These are phyloP conservation scores for Heliconius aoede DNA, from an alignment of 2,888 invertebrate species.

Conservation along the genomic window DNA sequence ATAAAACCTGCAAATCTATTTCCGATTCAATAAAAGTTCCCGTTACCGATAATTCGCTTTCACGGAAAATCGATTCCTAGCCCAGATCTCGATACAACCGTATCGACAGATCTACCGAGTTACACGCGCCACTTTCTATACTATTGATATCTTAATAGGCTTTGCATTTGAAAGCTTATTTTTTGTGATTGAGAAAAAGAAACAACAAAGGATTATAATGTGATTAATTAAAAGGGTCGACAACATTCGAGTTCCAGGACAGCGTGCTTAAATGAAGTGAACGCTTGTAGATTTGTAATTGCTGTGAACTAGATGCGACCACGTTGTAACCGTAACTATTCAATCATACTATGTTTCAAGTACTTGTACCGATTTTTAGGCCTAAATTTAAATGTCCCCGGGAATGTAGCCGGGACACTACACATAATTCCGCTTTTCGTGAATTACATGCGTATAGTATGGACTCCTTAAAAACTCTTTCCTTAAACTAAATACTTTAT, in stretches of 20 bases:
- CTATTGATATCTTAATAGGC: slow-evolving; percentile 48
- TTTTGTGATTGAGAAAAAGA: background rate
- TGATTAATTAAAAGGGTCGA: background rate
- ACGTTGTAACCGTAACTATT: background rate
- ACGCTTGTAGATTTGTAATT: background rate
- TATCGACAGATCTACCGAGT: slow-evolving; percentile 47
- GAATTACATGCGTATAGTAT: too few species aligned
- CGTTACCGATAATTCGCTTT: slow-evolving; percentile 55
- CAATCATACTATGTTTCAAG: background rate
- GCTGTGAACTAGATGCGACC: background rate
- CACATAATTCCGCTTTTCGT: too few species aligned
- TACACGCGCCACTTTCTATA: slow-evolving; percentile 59
- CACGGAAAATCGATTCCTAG: slow-evolving; percentile 60
- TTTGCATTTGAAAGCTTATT: slow-evolving; percentile 13
- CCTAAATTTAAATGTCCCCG: too few species aligned
- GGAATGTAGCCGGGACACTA: too few species aligned
- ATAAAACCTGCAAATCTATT: slow-evolving; percentile 40
- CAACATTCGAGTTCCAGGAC: background rate
- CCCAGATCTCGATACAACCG: slow-evolving; percentile 54
- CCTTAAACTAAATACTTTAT: too few species aligned
- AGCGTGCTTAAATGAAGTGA: background rate
- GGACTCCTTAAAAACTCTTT: too few species aligned
- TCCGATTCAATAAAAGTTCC: slow-evolving; percentile 44
- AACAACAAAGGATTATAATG: background rate
- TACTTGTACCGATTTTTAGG: background rate